A percentile compares a stretch with the other conserved stretches of the same genome.
Conservation (phyloP, 2,797 vertebrate species). For the Geotrypetes seraphini region DNA sequence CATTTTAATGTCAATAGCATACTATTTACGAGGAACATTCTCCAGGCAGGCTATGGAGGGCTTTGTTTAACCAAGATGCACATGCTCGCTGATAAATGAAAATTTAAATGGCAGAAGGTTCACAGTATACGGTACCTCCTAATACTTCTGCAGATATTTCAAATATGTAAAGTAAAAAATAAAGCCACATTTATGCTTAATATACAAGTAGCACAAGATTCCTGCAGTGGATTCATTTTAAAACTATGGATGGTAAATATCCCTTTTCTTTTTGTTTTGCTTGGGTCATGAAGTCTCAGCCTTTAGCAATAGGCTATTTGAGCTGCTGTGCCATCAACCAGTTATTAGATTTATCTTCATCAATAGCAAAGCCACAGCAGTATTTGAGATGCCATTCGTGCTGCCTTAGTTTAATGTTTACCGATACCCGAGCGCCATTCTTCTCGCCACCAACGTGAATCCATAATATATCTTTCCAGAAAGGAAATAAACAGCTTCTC, state of each 20-base stretch:
- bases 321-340: constrained; percentile 47
- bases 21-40: no score
- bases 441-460: constrained; percentile 61
- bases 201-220: neutral
- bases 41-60: no score
- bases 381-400: constrained; percentile 48
- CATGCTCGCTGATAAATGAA: no score
- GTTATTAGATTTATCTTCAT: constrained; percentile 46
- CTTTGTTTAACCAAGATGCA: no score
- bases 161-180: neutral
- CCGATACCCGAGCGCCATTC: constrained; percentile 43
- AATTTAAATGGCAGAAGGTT: no score
- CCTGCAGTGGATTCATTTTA: constrained; percentile 13
- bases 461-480: constrained; percentile 54
- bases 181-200: neutral
- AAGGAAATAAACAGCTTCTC: constrained; percentile 53
- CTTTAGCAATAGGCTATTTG: constrained; percentile 46
- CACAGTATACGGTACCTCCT: no score
- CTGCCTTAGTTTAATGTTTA: constrained; percentile 38
- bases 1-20: no score
- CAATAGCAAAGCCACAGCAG: constrained; percentile 20
- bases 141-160: neutral
- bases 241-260: constrained; percentile 33
- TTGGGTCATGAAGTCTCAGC: constrained; percentile 46
- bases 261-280: constrained; percentile 28